Evolutionary conservation across 1,140 invertebrate species (phyloP).

Genomic region (Drosophila subobscura): DNA sequence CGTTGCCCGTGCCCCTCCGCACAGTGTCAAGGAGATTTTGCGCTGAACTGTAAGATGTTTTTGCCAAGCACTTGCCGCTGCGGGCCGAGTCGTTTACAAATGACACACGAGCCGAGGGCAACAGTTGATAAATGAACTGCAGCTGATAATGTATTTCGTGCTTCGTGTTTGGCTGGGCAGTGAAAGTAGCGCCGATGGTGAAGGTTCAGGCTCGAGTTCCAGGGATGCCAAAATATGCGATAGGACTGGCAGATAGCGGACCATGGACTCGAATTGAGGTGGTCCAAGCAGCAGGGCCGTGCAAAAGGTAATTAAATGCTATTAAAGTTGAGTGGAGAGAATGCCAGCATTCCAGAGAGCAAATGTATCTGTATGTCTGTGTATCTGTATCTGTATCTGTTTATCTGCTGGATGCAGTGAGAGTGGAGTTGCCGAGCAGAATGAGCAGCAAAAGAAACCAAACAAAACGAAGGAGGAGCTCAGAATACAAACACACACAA

Average conservation of each 20-base stretch:
- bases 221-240: slow-evolving; percentile 41
- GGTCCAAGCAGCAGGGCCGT: slow-evolving; percentile 65
- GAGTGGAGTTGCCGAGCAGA: slow-evolving; percentile 9
- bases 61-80: slow-evolving; percentile 60
- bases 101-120: slow-evolving; percentile 59
- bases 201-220: slow-evolving; percentile 14
- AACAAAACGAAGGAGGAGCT: slow-evolving; percentile 55
- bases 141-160: slow-evolving; percentile 62
- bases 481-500: slow-evolving; percentile 40
- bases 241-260: slow-evolving; percentile 36
- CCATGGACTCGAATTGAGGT: slow-evolving; percentile 52
- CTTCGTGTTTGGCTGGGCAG: slow-evolving; percentile 23
- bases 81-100: slow-evolving; percentile 49
- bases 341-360: slow-evolving; percentile 32
- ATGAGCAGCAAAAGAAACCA: slow-evolving; percentile 22
- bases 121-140: slow-evolving; percentile 72
- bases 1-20: slow-evolving; percentile 18
- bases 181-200: slow-evolving; percentile 69
- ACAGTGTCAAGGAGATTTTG: not conserved
- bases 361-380: slow-evolving; percentile 27
- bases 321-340: slow-evolving; percentile 65
- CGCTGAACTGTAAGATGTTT: slow-evolving; percentile 25
- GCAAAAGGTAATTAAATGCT: slow-evolving; percentile 76
- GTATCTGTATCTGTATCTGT: slow-evolving; percentile 46
- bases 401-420: slow-evolving; percentile 60